Conservation (phyloP, 2,797 vertebrate species). For the Phoxinus dragarum region DNA sequence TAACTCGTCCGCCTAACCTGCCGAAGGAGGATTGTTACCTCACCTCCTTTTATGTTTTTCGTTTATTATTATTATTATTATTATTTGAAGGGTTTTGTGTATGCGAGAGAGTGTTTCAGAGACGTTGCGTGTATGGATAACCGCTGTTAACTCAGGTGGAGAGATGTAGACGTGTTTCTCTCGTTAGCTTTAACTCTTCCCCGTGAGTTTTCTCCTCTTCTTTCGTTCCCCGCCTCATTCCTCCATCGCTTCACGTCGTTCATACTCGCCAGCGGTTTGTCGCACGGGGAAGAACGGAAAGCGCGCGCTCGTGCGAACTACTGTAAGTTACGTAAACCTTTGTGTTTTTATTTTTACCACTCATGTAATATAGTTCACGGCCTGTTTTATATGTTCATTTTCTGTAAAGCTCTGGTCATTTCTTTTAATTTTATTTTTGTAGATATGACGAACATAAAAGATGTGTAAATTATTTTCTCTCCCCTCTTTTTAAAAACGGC, state of each 20-base stretch:
- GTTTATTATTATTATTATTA: background rate
- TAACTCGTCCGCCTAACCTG: constrained; percentile 30
- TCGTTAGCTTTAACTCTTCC: constrained; percentile 36
- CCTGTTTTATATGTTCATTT: constrained; percentile 76
- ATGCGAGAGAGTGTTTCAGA: background rate
- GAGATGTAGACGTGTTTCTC: constrained; percentile 51
- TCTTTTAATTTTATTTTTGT: constrained; percentile 83
- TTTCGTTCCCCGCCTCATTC: constrained; percentile 66
- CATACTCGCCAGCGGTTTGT: constrained; percentile 50
- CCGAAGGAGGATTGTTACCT: constrained; percentile 23
- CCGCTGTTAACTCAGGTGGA: constrained; percentile 63
- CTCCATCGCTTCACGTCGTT: constrained; percentile 15
- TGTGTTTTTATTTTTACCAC: constrained; percentile 64
- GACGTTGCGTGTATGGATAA: constrained; percentile 40
- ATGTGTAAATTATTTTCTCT: constrained; percentile 84
- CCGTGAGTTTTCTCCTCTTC: constrained; percentile 1
- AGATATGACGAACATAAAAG: constrained; percentile 73
- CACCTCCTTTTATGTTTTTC: background rate
- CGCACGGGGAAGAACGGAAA: constrained; percentile 69
- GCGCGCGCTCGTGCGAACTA: constrained; percentile 78
- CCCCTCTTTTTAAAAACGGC: constrained; percentile 74
- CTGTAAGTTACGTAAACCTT: constrained; percentile 73
- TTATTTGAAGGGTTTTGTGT: background rate
- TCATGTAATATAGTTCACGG: constrained; percentile 78
- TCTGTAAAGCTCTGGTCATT: constrained; percentile 80